These are phyloP conservation scores for Scaptomyza parva DNA, from an alignment of 2,888 invertebrate species.

Conservation along the genomic window DNA sequence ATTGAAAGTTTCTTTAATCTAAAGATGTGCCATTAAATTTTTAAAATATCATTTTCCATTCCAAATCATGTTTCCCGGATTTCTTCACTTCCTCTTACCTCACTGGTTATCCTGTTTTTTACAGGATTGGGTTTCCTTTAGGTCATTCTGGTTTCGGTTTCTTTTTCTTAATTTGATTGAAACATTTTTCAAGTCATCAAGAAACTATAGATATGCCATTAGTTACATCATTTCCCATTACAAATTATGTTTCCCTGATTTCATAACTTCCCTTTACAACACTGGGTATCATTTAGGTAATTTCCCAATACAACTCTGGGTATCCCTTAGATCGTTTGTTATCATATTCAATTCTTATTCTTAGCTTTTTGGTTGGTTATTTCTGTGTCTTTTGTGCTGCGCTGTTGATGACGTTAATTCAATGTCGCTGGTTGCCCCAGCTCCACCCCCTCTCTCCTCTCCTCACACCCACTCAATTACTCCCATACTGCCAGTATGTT, in stretches of 20 bases:
- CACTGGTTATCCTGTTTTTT: neutral
- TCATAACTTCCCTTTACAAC: too few species aligned
- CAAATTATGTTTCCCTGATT: neutral
- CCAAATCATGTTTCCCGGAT: neutral
- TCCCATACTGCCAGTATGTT: constrained; percentile 11
- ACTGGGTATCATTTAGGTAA: constrained; percentile 8
- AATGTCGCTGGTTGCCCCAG: constrained; percentile 46
- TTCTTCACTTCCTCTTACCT: neutral
- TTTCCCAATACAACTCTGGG: neutral
- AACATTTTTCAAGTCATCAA: too few species aligned
- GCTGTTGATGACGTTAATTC: constrained; percentile 61
- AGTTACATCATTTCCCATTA: neutral
- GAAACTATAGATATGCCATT: neutral
- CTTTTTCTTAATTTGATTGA: too few species aligned
- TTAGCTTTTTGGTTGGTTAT: constrained; percentile 11
- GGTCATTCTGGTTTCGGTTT: too few species aligned
- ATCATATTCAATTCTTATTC: constrained; percentile 1
- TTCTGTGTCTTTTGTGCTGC: constrained; percentile 28
- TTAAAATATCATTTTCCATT: too few species aligned
- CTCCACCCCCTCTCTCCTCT: neutral
- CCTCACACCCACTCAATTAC: neutral
- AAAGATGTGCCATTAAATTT: too few species aligned
- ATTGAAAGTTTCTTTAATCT: too few species aligned
- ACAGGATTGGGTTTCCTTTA: too few species aligned
- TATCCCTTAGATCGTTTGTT: constrained; percentile 10